Evolutionary conservation across 2,888 invertebrate genomes (phyloP), one percentile per base, ranked within the genome.

Genomic region (Malachius bipustulatus): DNA sequence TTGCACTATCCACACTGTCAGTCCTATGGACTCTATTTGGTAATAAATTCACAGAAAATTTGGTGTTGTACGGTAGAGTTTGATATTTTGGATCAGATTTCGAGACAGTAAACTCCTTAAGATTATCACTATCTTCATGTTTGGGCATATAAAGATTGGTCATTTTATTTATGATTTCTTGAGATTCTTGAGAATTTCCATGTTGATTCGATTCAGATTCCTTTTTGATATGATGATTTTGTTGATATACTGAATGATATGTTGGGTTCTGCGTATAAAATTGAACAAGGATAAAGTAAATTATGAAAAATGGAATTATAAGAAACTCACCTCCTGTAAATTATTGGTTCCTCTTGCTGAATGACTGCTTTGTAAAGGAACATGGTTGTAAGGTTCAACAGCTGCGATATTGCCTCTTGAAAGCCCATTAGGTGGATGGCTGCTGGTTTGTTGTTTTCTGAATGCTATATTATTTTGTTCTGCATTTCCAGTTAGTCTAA

Each of bases 81-180:
- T 90, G 89, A 67, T 85, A 90, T 64, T 87, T 93, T 27, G 82
- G 87, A 62, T 90, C 88, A 36, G 80, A 81, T 60, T 88, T 88
- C 53, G 79, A 83, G 14, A 82, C 75, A 40, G 75, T 74, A 55
- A 84, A 82, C 53, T 82, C 76, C 36, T 75, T 71, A 12, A 73
- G 62, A 45, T 67, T 67, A 50, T 74, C 73, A 14, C 36, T 46
- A 15, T 52, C 57, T 16, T 53, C 54, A 30, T 45, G 40, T 6
- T 32, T 31, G 1, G 33, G 19, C n/a, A 30, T 35, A n/a, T 31
- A 13, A 13, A 26, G 34, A 39, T 54, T 55, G 1, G 52, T 43
- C 42, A 56, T 43, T 45, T 58, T 60, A 26, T 49, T 52, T 26
- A 47, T 32, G 14, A 48, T 28, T n/a, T 57, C 58, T 42, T 53